A percentile compares a stretch with the other conserved stretches of the same genome.
Conservation (phyloP, 2,888 invertebrate species). For the Yponomeuta cagnagella region DNA sequence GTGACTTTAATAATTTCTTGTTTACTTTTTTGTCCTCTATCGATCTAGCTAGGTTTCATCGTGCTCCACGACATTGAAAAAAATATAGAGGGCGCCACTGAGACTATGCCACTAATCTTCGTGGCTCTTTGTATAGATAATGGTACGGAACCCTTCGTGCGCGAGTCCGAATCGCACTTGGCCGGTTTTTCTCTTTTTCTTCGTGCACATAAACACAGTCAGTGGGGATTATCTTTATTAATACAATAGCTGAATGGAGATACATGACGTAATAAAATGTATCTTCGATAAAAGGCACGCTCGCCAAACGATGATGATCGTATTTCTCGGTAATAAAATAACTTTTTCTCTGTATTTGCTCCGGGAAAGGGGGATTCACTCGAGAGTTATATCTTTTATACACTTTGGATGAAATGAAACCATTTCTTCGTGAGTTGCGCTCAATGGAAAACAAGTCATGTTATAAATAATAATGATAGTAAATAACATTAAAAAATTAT, state of each 20-base stretch:
- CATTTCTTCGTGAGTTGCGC: neutral
- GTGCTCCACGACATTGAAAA: too few relatives aligned
- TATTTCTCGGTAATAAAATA: neutral
- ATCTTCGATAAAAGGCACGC: neutral
- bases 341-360: neutral
- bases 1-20: too few relatives aligned
- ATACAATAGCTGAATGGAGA: neutral
- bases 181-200: neutral
- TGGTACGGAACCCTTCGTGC: too few relatives aligned
- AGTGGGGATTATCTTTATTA: neutral
- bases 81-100: too few relatives aligned
- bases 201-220: neutral
- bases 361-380: neutral
- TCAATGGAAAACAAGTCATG: too few relatives aligned
- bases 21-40: too few relatives aligned
- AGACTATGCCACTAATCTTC: too few relatives aligned
- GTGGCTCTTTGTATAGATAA: too few relatives aligned
- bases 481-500: too few relatives aligned
- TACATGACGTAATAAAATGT: neutral
- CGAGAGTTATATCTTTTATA: neutral
- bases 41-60: too few relatives aligned
- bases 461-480: too few relatives aligned
- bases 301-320: neutral
- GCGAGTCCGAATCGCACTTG: too few relatives aligned
- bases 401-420: neutral